Conservation (phyloP, 2,888 invertebrate genomes). For the Coremacera marginata region DNA sequence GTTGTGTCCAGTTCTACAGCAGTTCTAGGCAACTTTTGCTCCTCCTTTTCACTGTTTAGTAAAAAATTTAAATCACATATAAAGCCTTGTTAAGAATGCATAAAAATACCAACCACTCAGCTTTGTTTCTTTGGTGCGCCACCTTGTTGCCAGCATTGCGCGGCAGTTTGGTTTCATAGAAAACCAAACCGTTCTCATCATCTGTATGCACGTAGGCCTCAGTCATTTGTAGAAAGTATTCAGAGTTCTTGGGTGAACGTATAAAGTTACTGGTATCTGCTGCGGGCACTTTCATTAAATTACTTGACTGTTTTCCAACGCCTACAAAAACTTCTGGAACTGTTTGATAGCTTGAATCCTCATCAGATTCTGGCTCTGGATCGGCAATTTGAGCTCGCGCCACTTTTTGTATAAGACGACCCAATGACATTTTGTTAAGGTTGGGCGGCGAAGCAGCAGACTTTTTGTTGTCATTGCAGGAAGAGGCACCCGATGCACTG, state of each 20-base stretch:
- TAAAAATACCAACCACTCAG: slow-evolving; percentile 32
- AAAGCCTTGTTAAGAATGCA: too few relatives aligned
- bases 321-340: slow-evolving; percentile 50
- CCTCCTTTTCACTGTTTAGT: background rate
- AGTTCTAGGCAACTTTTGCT: background rate
- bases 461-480: slow-evolving; percentile 31
- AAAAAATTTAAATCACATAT: too few relatives aligned
- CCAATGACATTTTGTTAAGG: slow-evolving; percentile 50
- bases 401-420: slow-evolving; percentile 53
- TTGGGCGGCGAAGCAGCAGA: slow-evolving; percentile 18
- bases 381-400: slow-evolving; percentile 54
- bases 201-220: slow-evolving; percentile 85
- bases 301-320: background rate
- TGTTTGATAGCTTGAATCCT: slow-evolving; percentile 57
- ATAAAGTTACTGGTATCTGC: slow-evolving; percentile 41
- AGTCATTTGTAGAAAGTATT: slow-evolving; percentile 70
- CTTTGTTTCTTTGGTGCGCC: slow-evolving; percentile 31
- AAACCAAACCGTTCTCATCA: slow-evolving; percentile 76
- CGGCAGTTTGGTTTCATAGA: slow-evolving; percentile 71
- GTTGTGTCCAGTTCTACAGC: slow-evolving; percentile 55
- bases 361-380: slow-evolving; percentile 45
- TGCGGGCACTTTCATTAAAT: slow-evolving; percentile 20
- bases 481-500: slow-evolving; percentile 32
- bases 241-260: slow-evolving; percentile 54
- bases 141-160: slow-evolving; percentile 53